Percentiles rank a stretch among this genome's conserved stretches.
Conservation (phyloP, 2,888 invertebrate species). For the Ramazzottius varieornatus region DNA sequence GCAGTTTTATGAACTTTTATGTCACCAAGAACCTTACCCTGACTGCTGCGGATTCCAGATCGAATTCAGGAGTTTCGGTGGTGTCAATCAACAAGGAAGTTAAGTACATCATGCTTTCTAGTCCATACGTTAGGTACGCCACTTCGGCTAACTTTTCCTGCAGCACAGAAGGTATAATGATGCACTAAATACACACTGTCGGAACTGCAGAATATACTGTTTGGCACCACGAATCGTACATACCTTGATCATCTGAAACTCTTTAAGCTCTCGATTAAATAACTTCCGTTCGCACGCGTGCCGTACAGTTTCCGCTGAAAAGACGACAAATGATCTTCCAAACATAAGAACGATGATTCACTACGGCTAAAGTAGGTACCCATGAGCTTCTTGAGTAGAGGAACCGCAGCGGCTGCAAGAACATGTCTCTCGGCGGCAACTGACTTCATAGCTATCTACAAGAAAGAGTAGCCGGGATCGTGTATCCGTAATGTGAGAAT, state of each 20-base stretch:
- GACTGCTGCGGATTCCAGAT: constrained; percentile 48
- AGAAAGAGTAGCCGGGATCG: not conserved
- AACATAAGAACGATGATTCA: not conserved
- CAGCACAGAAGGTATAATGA: not conserved
- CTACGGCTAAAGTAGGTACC: too few species aligned
- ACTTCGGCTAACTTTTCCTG: constrained; percentile 28
- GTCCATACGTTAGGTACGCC: constrained; percentile 36
- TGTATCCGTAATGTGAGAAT: not conserved
- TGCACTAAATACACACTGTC: not conserved
- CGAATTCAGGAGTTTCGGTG: constrained; percentile 45
- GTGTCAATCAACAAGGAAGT: constrained; percentile 51
- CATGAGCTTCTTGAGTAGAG: not conserved
- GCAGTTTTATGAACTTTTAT: too few species aligned
- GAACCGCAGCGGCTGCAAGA: not conserved
- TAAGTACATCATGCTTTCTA: constrained; percentile 61
- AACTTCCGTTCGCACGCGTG: not conserved
- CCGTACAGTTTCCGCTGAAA: not conserved
- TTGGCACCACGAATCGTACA: not conserved
- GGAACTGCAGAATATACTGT: not conserved
- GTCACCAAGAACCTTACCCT: constrained; percentile 37
- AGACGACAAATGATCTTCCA: not conserved
- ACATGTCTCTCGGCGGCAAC: not conserved
- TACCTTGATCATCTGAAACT: not conserved
- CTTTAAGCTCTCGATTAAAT: not conserved
- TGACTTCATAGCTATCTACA: not conserved